Conservation (phyloP, 2,113 vertebrate species). For the Drymodes brunneopygia region DNA sequence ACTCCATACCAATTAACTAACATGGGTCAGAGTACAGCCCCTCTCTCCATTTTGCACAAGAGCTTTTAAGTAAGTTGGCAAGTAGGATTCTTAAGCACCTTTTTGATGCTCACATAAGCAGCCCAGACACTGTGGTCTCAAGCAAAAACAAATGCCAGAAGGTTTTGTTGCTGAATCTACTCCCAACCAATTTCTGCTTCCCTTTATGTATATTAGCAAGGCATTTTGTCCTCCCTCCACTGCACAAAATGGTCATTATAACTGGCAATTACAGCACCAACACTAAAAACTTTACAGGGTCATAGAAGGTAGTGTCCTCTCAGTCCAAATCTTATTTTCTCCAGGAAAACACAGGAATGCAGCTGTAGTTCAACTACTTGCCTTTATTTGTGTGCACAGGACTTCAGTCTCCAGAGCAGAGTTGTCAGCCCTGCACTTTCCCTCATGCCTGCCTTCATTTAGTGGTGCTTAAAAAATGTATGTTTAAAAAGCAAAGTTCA, state of each 20-base stretch:
- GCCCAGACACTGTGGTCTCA: background rate
- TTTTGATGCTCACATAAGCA: background rate
- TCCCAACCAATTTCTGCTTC: background rate
- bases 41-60: background rate
- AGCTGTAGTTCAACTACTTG: background rate
- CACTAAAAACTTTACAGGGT: background rate
- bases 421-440: background rate
- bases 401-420: background rate
- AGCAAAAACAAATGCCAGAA: background rate
- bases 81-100: background rate
- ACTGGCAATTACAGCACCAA: background rate
- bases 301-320: background rate
- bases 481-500: slow-evolving; percentile 45
- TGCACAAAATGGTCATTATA: background rate
- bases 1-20: background rate
- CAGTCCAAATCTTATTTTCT: background rate
- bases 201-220: background rate
- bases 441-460: background rate
- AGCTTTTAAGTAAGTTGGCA: background rate
- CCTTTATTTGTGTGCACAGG: background rate
- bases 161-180: background rate
- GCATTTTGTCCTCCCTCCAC: background rate
- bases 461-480: slow-evolving; percentile 4
- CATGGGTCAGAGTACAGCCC: background rate
- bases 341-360: background rate